A percentile compares a stretch with the other conserved stretches of the same genome.
Evolutionary conservation across 2,113 vertebrate species (phyloP).

Genomic region (Notarius quadriscutis): DNA sequence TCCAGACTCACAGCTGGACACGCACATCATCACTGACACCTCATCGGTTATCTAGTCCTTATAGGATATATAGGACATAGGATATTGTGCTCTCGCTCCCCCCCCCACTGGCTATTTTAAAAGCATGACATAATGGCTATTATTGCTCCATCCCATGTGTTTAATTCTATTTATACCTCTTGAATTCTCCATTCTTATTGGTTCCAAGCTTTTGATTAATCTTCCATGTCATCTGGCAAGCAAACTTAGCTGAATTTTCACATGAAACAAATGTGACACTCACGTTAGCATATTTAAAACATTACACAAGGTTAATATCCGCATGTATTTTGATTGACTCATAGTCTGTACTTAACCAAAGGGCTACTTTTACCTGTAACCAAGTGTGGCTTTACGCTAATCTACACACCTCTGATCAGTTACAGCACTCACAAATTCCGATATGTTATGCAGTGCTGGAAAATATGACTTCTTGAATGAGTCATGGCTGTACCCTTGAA

Average conservation of each 20-base stretch:
- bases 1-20: not conserved
- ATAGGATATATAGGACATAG: not conserved
- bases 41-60: not conserved
- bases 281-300: not conserved
- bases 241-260: not conserved
- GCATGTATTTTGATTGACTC: not conserved
- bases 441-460: not conserved
- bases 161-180: not conserved
- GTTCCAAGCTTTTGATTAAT: not conserved
- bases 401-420: not conserved
- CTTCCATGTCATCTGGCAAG: not conserved
- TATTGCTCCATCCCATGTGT: not conserved
- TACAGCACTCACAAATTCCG: not conserved
- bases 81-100: not conserved
- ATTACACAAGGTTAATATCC: not conserved
- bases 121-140: not conserved
- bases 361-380: not conserved
- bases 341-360: not conserved
- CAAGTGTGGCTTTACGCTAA: not conserved
- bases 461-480: constrained; percentile 11
- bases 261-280: not conserved
- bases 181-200: not conserved
- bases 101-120: no score
- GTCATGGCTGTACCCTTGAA: not conserved
- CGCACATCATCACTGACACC: constrained; percentile 6